phyloP scores from a whole-genome alignment of 2,113 vertebrate genomes.

The human region DNA sequence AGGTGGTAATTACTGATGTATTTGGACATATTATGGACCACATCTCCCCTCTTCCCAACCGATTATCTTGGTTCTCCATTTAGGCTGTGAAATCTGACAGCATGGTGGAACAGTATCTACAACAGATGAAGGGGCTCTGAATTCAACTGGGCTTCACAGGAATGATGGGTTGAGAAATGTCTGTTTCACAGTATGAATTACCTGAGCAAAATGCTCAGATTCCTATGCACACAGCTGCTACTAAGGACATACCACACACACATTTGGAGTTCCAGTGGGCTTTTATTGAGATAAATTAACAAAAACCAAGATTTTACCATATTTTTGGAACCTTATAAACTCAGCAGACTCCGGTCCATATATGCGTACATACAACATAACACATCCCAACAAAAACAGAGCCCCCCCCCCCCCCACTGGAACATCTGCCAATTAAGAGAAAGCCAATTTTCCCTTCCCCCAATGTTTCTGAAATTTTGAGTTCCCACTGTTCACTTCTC shows the following conservation, averaged over 20 bases:
- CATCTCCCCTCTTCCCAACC: not conserved
- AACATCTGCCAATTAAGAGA: conserved; percentile 84
- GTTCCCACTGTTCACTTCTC: conserved; percentile 74
- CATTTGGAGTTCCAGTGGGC: conserved; percentile 85
- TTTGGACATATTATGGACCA: not conserved
- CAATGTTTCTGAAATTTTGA: conserved; percentile 79
- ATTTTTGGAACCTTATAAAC: conserved; percentile 71
- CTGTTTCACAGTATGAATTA: not conserved
- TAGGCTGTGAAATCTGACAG: not conserved
- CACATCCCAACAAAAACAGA: conserved; percentile 79
- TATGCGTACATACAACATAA: conserved; percentile 71
- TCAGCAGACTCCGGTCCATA: conserved; percentile 62
- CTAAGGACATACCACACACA: not conserved
- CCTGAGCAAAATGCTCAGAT: not conserved
- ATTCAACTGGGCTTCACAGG: not conserved
- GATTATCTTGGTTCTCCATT: not conserved
- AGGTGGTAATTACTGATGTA: not conserved
- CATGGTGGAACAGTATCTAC: not conserved
- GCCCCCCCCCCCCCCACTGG: conserved; percentile 77
- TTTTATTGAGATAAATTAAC: conserved; percentile 89
- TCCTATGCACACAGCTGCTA: not conserved
- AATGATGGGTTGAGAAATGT: not conserved
- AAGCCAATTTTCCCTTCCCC: conserved; percentile 82
- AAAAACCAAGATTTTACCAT: conserved; percentile 83
- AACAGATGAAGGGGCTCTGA: not conserved